phyloP scores from a whole-genome alignment of 1,140 invertebrate species.

The Phocides pigmalion region DNA sequence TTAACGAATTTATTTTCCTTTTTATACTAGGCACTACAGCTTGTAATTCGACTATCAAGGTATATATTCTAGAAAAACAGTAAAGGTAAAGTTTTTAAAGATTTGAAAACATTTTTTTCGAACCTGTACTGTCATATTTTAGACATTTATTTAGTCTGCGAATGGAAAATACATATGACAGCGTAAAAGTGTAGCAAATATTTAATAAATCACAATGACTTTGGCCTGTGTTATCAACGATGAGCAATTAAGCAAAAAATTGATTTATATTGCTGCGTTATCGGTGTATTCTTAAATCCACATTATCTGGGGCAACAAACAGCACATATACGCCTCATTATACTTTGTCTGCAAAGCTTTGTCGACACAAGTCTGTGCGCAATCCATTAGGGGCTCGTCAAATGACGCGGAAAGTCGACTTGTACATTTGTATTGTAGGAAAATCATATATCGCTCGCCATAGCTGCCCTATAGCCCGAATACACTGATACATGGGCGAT shows the following conservation, averaged over 20 bases:
- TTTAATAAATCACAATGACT: slow-evolving; percentile 21
- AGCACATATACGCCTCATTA: slow-evolving; percentile 65
- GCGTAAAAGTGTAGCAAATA: slow-evolving; percentile 4
- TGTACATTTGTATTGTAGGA: slow-evolving; percentile 53
- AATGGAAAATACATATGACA: background rate
- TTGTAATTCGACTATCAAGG: no score
- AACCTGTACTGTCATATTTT: no score
- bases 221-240: slow-evolving; percentile 27
- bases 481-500: slow-evolving; percentile 48
- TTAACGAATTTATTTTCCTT: no score
- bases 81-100: no score
- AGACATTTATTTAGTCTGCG: no score
- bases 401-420: slow-evolving; percentile 78
- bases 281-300: slow-evolving; percentile 11
- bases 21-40: no score
- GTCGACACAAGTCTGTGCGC: slow-evolving; percentile 68
- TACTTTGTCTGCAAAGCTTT: slow-evolving; percentile 65
- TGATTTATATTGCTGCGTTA: slow-evolving; percentile 32
- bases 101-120: no score
- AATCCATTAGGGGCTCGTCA: slow-evolving; percentile 74
- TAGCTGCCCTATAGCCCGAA: slow-evolving; percentile 34
- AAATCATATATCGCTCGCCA: slow-evolving; percentile 54
- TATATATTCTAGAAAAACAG: no score
- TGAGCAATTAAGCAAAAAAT: slow-evolving; percentile 29
- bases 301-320: slow-evolving; percentile 58